Evolutionary conservation across 2,888 invertebrate genomes (phyloP), one percentile per base, ranked within the genome.

Genomic region (Ellobium chinense): DNA sequence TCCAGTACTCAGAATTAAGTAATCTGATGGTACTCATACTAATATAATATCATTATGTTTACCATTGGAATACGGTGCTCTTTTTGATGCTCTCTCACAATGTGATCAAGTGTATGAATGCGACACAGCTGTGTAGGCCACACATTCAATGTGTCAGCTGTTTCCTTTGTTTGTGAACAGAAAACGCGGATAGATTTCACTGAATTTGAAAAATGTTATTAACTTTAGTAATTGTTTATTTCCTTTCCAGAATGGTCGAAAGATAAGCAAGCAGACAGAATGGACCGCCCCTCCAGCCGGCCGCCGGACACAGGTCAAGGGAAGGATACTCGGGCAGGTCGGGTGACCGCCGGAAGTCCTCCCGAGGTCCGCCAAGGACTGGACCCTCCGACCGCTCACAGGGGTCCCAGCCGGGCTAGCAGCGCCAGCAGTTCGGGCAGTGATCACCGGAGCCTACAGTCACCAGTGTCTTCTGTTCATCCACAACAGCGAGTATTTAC

Each of bases 281-380:
- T 77, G 77, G 77, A 77, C 58, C 77, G 68, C 56, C 60, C 69
- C 36, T 56, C 77, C 68, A 58, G 60, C 24, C 56, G 60, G 21
- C 77, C 58, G 14, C 68, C 77, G 31, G 77, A 77, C 68, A 69
- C 68, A 60, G 77, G 77, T 37, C 77, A 77, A 18, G 18, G 36
- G 34, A 31, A 34, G 36, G 68, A 76, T 2, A 18, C 39, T 12
- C 12, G 56, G 56, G 27, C 65, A 9, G 31, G 54, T 54, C 58
- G 37, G 29, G 34, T 12, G 37, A 54, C 27, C 39, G 27, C 37
- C 0, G 24, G 37, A 54, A 76, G 65, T 36, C n/a, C 66, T 0
- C 37, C 77, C 2, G 58, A 56, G 24, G 29, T 29, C n/a, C 68
- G 34, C 24, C 65, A 66, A 56, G 60, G 56, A 27, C 68, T 68